phyloP scores from a whole-genome alignment of 1,140 invertebrate genomes.

The Harlomillsia oculata region DNA sequence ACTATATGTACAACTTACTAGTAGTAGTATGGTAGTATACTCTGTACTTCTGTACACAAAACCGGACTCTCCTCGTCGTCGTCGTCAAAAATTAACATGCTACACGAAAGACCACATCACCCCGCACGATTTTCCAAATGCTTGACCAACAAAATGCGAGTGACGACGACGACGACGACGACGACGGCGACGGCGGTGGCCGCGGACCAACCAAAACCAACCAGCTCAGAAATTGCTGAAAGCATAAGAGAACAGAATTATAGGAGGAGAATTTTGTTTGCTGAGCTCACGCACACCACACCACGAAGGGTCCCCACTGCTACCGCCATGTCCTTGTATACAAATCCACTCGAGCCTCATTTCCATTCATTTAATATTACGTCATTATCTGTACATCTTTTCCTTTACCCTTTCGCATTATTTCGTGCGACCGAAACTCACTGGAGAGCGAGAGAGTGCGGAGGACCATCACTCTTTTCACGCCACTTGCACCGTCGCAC shows the following conservation, averaged over 20 bases:
- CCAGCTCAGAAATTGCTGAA: background rate
- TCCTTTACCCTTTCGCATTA: too few species aligned
- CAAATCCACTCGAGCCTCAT: too few species aligned
- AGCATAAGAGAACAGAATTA: too few species aligned
- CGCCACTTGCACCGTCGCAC: background rate
- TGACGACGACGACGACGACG: background rate
- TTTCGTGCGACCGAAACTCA: too few species aligned
- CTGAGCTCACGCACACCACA: too few species aligned
- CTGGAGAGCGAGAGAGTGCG: too few species aligned
- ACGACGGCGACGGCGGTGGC: background rate
- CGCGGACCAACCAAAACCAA: background rate
- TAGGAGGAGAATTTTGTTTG: too few species aligned
- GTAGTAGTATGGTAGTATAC: background rate
- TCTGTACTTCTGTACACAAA: background rate
- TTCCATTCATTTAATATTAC: conserved; percentile 12
- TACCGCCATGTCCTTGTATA: too few species aligned
- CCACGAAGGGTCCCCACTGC: too few species aligned
- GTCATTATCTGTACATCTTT: conserved; percentile 10
- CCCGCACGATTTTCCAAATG: background rate
- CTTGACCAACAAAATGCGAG: conserved; percentile 1
- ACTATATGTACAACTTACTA: background rate
- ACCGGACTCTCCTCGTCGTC: background rate
- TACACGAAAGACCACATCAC: conserved; percentile 8
- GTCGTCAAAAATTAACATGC: conserved; percentile 16
- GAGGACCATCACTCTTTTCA: background rate